A percentile compares a stretch with the other conserved stretches of the same genome.
Conservation (phyloP, 2,888 invertebrate genomes). For the Drosophila cognata region DNA sequence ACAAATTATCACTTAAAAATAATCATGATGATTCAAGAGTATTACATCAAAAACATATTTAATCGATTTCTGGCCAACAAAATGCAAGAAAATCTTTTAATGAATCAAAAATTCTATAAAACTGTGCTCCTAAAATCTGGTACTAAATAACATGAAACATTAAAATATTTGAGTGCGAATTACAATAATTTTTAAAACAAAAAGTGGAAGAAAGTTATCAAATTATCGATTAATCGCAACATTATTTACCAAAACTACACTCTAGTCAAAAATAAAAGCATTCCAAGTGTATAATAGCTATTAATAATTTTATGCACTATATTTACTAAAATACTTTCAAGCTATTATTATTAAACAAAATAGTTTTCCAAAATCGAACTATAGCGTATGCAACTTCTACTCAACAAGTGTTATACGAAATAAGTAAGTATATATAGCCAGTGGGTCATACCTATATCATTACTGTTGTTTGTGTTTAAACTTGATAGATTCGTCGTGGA, state of each 20-base stretch:
- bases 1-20: neutral
- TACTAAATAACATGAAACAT: neutral
- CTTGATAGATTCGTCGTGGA: conserved; percentile 89
- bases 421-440: neutral
- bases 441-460: conserved; percentile 82
- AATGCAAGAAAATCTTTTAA: neutral
- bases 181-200: neutral
- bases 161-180: neutral
- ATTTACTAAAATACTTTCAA: conserved; percentile 1
- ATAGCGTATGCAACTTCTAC: neutral
- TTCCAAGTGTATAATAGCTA: conserved; percentile 1
- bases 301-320: neutral
- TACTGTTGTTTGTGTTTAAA: conserved; percentile 72
- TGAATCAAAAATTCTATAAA: neutral
- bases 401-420: neutral
- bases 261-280: conserved; percentile 19
- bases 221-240: neutral
- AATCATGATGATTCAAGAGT: neutral
- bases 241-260: neutral
- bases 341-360: neutral
- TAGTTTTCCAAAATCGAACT: neutral
- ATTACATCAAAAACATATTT: neutral
- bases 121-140: neutral
- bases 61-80: neutral
- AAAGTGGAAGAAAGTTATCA: neutral